Base-by-base conservation (phyloP, 2,888 invertebrate species). In the Acronicta psi region DNA sequence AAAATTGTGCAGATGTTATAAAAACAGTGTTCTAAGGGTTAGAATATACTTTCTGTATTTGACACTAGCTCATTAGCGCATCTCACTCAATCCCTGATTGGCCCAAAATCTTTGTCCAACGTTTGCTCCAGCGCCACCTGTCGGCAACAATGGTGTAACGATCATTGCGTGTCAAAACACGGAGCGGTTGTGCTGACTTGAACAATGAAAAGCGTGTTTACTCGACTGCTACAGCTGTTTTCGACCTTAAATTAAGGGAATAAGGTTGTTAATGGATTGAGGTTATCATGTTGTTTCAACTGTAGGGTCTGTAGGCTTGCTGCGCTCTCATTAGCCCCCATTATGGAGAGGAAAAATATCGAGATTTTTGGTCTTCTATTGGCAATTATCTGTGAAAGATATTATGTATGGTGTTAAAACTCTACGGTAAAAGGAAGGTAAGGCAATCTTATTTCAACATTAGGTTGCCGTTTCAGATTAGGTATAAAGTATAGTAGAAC, bases 321-420 rank as follows among this genome's bases (percentile, higher is more conserved):
- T 58, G 20, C 60, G 57, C 62, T 64, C 64, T 70, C 69, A 72
- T 70, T 64, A 72, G 69, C 69, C 40, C 36, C 44, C 53, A 68
- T 68, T 68, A 70, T 41, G 50, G 40, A 59, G 57, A 59, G 50
- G 43, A 53, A 72, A 69, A 72, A 72, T 68, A 54, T 54, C 8
- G 54, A 67, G 55, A 56, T 51, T 72, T 72, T 72, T 3, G n/a
- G 2, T 34, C 13, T 31, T 11, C 68, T 59, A 70, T 70, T 70
- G 72, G 52, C 37, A 51, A 9, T 72, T 72, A 67, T 56, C 50
- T 53, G 36, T 18, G 59, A 40, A 46, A 40, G 25, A 25, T 46
- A 45, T 53, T 66, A 23, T 47, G 36, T 31, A 20, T 42, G 36
- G 25, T 25, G 34, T 49, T 10, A 8, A 10, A 20, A 23, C 17